Conservation (phyloP, 2,888 invertebrate species). For the Panopea generosa region DNA sequence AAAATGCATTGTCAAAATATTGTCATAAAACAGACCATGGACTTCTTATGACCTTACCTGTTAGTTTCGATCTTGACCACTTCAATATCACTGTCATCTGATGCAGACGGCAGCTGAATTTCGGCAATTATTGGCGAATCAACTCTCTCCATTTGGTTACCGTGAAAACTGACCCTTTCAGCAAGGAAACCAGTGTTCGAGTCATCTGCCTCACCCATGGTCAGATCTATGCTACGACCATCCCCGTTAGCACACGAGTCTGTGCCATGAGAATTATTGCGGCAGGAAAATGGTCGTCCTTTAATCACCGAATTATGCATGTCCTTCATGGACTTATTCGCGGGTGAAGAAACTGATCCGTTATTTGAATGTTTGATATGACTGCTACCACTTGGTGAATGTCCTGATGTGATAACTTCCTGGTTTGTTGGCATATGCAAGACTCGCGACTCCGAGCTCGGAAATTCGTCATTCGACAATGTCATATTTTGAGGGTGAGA, state of each 20-base stretch:
- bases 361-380: neutral
- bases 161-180: conserved; percentile 16
- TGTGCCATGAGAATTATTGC: neutral
- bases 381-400: neutral
- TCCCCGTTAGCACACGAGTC: neutral
- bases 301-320: conserved; percentile 58
- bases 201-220: conserved; percentile 22
- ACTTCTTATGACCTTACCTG: conserved; percentile 72
- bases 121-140: conserved; percentile 68
- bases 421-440: conserved; percentile 49
- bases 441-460: conserved; percentile 41
- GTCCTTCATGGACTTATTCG: conserved; percentile 44
- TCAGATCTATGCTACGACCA: conserved; percentile 52
- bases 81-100: conserved; percentile 86
- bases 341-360: conserved; percentile 12
- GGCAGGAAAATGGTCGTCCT: conserved; percentile 14
- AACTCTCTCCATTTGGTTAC: conserved; percentile 29
- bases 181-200: neutral
- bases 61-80: conserved; percentile 83
- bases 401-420: conserved; percentile 9
- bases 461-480: conserved; percentile 14
- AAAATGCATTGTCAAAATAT: no score
- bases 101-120: conserved; percentile 86
- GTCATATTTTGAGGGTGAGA: neutral
- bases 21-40: no score